Evolutionary conservation across 2,113 vertebrate species (phyloP), one percentile per base, ranked within the genome.

Genomic region (Festucalex cinctus): DNA sequence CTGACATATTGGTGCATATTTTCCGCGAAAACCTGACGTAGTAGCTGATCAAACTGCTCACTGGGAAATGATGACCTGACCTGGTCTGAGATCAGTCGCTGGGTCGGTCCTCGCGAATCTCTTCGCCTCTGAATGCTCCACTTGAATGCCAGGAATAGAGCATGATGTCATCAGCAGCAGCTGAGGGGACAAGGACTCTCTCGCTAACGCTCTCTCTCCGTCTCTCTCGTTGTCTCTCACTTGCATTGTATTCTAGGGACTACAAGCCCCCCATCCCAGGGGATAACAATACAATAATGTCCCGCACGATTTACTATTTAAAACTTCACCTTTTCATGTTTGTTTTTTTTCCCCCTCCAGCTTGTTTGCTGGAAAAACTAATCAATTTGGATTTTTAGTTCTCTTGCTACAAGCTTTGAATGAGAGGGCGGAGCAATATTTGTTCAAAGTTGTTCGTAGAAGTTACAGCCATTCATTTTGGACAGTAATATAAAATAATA

Each of bases 141-240:
- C 82, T 87, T 78, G 72, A 74, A 69, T 41, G 70, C 71, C 79
- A 84, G 85, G 86, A 90, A 91, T 91, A 90, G 81, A 82, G 39
- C 68, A 69, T 89, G 84, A 91, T 86, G 83, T 90, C 88, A 85
- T 69, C 7, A 60, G 70, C 79, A 28, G 56, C 32, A 3, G 56
- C 56, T 14, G 56, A 58, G 26, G n/a, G 36, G 28, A 62, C 20
- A 20, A 41, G 36, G 37, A 20, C 58, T 36, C 58, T 37, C 17
- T 39, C 36, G 17, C 8, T 41, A 24, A 28, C 54, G 22, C 54
- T 26, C 24, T 53, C 19, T 22, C 22, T 53, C 14, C 9, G 22
- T 16, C n/a, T n/a, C n/a, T n/a, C n/a, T n/a, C n/a, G n/a, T n/a
- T n/a, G n/a, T n/a, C n/a, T 22, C 22, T 53, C 14, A 8, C 56